Evolutionary conservation across 2,113 vertebrate species (phyloP).

Genomic region (Petromus typicus): DNA sequence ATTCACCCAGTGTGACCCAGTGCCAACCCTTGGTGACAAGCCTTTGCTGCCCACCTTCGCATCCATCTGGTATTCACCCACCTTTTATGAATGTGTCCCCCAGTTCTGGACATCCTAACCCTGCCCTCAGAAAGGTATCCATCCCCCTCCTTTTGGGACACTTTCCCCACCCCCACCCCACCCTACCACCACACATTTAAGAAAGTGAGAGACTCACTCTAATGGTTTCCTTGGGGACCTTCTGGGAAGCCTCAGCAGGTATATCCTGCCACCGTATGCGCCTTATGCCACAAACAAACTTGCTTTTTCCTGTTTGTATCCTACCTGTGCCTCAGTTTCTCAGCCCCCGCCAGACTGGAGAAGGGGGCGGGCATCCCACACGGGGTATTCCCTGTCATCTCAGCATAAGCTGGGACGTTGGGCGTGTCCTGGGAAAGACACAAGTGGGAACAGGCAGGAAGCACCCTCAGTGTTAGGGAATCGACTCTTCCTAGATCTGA

Average conservation of each 20-base stretch:
- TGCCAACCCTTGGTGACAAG: background rate
- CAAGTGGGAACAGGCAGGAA: background rate
- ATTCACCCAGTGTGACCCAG: background rate
- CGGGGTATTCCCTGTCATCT: background rate
- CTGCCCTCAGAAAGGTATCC: background rate
- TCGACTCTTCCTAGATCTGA: background rate
- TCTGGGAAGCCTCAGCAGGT: constrained; percentile 72
- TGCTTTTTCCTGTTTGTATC: constrained; percentile 61
- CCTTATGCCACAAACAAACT: constrained; percentile 48
- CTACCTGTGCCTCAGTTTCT: background rate
- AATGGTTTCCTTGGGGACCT: constrained; percentile 71
- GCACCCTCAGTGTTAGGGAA: background rate
- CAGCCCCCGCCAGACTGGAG: constrained; percentile 10
- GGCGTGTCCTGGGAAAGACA: constrained; percentile 33
- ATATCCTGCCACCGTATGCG: constrained; percentile 61
- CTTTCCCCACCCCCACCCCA: background rate
- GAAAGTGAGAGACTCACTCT: constrained; percentile 44
- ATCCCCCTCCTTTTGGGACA: background rate
- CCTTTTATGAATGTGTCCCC: background rate
- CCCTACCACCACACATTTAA: background rate
- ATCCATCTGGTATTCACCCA: background rate
- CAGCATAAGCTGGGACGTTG: background rate
- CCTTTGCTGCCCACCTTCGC: constrained; percentile 5
- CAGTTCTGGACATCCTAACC: background rate
- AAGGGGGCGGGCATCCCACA: background rate